These are phyloP conservation scores for Psittacula cyanocephala DNA, from an alignment of 2,113 vertebrate species.

Conservation along the genomic window DNA sequence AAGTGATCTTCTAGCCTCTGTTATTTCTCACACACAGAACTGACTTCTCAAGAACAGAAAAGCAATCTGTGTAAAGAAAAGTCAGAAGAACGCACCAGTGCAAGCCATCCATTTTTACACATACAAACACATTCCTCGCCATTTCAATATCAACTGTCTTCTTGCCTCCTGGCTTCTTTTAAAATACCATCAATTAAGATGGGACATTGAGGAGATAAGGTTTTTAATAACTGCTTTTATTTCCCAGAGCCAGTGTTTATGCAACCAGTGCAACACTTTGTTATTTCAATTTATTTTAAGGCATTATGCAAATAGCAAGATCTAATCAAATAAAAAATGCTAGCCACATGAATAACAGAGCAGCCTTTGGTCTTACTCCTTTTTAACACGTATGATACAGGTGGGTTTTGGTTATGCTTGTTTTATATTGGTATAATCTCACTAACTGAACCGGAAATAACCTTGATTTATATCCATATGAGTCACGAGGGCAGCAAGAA, in stretches of 20 bases:
- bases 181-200: background rate
- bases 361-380: background rate
- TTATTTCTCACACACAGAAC: background rate
- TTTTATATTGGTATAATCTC: background rate
- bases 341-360: background rate
- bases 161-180: background rate
- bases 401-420: background rate
- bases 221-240: constrained; percentile 21
- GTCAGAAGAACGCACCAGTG: background rate
- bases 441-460: constrained; percentile 18
- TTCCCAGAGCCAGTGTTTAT: background rate
- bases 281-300: background rate
- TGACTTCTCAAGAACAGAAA: background rate
- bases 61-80: background rate
- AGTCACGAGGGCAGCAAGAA: constrained; percentile 9
- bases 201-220: background rate
- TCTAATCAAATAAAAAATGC: constrained; percentile 25
- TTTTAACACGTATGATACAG: background rate
- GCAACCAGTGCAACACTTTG: background rate
- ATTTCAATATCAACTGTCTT: background rate
- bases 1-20: background rate
- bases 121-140: background rate
- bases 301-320: constrained; percentile 37
- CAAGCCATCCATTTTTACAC: background rate
- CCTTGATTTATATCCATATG: background rate